These are phyloP conservation scores for Elephantulus edwardii DNA, from an alignment of 2,113 vertebrate species.

Conservation along the genomic window DNA sequence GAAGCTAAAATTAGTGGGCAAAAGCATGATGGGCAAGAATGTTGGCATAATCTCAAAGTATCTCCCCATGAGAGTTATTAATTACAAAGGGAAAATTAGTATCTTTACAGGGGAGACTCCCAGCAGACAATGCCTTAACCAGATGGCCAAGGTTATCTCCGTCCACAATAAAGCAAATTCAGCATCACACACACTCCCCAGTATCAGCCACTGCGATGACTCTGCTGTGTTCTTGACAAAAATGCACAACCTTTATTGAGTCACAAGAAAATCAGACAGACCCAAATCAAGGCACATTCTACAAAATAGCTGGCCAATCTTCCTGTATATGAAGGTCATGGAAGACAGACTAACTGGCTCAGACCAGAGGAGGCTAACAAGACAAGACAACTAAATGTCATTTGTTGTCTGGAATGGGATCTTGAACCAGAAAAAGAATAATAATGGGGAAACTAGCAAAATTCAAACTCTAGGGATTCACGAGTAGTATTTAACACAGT, in stretches of 20 bases:
- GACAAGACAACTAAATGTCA: too few relatives aligned
- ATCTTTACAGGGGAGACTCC: not conserved
- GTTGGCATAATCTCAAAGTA: not conserved
- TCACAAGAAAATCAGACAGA: not conserved
- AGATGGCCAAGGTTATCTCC: not conserved
- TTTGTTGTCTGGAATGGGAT: not conserved
- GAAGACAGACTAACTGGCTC: not conserved
- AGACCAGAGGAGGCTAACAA: not conserved
- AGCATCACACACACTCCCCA: not conserved
- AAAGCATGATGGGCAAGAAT: too few relatives aligned
- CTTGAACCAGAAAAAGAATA: not conserved
- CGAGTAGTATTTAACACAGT: not conserved
- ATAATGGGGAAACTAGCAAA: fast-evolving
- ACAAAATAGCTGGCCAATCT: not conserved
- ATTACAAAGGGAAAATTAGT: not conserved
- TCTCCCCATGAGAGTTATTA: not conserved
- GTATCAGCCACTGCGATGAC: fast-evolving
- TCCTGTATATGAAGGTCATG: not conserved
- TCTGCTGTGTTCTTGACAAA: not conserved
- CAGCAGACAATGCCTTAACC: not conserved
- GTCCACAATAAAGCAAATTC: not conserved
- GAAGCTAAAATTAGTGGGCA: too few relatives aligned
- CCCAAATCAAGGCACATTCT: fast-evolving
- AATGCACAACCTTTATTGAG: not conserved
- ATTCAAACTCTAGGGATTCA: not conserved